These are phyloP conservation scores for Daubentonia madagascariensis DNA, from an alignment of 2,113 vertebrate species.

Conservation along the genomic window DNA sequence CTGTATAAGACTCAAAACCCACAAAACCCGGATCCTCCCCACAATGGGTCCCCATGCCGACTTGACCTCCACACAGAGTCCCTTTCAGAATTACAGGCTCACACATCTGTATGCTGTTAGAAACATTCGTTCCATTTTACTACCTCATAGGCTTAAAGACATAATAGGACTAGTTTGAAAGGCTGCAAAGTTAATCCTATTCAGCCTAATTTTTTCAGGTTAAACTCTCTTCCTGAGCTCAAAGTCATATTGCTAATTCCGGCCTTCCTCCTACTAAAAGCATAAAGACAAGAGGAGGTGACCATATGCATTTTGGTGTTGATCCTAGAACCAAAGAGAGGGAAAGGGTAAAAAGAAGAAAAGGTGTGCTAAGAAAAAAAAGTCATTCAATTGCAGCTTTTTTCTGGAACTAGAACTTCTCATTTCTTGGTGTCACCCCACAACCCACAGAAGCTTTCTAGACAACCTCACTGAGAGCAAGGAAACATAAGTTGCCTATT, in stretches of 20 bases:
- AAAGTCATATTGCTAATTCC: not conserved
- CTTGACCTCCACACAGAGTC: not conserved
- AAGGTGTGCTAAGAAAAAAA: not conserved
- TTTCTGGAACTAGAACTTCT: not conserved
- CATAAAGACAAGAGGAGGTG: not conserved
- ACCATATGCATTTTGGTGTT: not conserved
- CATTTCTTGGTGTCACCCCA: not conserved
- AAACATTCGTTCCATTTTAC: not conserved
- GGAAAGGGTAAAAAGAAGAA: not conserved
- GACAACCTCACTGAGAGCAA: conserved; percentile 1
- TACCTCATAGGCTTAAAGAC: not conserved
- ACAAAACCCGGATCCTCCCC: not conserved
- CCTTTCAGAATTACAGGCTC: not conserved
- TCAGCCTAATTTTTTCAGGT: not conserved
- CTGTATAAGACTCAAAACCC: not conserved
- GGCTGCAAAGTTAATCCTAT: not conserved
- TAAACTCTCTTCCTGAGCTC: not conserved
- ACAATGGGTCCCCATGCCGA: not conserved
- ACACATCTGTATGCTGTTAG: not conserved
- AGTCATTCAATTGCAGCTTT: not conserved
- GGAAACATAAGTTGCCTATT: conserved; percentile 42
- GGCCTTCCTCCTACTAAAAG: not conserved
- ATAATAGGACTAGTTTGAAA: not conserved
- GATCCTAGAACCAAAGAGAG: not conserved
- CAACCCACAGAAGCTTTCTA: not conserved